A percentile compares a stretch with the other conserved stretches of the same genome.
These are phyloP conservation scores for Glossosoma conforme DNA, from an alignment of 1,140 invertebrate species.

Conservation along the genomic window DNA sequence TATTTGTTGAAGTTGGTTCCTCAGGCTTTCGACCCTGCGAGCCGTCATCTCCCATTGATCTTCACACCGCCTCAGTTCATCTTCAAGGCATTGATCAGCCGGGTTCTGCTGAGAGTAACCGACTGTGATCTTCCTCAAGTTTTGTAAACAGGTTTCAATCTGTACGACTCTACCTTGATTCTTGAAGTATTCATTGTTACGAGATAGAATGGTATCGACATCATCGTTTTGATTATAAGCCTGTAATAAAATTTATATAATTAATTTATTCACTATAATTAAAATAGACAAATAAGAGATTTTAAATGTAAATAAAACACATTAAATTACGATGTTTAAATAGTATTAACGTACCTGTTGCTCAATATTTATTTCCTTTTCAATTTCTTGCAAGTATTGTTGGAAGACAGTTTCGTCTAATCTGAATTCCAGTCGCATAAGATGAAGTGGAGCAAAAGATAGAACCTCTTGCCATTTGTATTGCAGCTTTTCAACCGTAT, in stretches of 20 bases:
- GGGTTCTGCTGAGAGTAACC: constrained; percentile 61
- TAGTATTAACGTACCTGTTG: constrained; percentile 54
- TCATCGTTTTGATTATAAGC: constrained; percentile 82
- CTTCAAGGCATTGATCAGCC: constrained; percentile 58
- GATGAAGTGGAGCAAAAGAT: constrained; percentile 73
- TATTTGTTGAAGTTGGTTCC: constrained; percentile 75
- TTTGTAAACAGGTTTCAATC: constrained; percentile 69
- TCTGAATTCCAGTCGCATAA: constrained; percentile 84
- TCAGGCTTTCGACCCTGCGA: constrained; percentile 65
- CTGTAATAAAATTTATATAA: constrained; percentile 30
- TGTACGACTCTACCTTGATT: constrained; percentile 63
- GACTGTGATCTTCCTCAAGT: constrained; percentile 64
- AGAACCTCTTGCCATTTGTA: constrained; percentile 74
- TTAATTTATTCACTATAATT: not conserved
- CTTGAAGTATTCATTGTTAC: constrained; percentile 73
- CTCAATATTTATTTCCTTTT: constrained; percentile 81
- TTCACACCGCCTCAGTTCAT: constrained; percentile 63
- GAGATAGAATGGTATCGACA: constrained; percentile 67
- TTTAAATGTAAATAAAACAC: constrained; percentile 1
- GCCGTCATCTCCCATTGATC: constrained; percentile 69
- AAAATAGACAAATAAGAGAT: not conserved
- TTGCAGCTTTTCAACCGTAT: constrained; percentile 67
- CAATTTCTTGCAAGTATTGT: constrained; percentile 81
- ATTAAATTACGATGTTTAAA: not conserved
- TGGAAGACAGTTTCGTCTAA: constrained; percentile 80